These are phyloP conservation scores for Anastrepha obliqua DNA, from an alignment of 1,140 invertebrate genomes.

Conservation along the genomic window DNA sequence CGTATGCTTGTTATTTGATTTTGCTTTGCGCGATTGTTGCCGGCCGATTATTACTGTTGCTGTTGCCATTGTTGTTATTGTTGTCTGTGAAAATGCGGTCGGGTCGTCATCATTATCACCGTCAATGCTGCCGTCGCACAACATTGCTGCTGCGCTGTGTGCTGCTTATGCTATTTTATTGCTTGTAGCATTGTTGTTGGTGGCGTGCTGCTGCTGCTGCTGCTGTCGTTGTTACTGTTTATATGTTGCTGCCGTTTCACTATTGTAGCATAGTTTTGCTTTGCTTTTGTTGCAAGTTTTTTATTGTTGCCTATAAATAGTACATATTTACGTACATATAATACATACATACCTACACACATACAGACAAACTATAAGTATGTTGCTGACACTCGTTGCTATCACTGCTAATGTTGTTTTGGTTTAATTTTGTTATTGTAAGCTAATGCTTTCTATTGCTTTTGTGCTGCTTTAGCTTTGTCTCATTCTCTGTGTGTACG, in stretches of 20 bases:
- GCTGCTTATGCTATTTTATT: slow-evolving; percentile 21
- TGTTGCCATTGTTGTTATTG: slow-evolving; percentile 56
- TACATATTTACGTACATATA: not conserved
- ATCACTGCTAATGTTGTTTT: not conserved
- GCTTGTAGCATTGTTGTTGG: not conserved
- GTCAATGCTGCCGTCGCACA: not conserved
- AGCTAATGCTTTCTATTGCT: not conserved
- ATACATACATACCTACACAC: not conserved
- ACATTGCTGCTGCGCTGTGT: slow-evolving; percentile 3
- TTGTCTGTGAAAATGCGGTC: slow-evolving; percentile 37
- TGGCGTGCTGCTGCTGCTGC: not conserved
- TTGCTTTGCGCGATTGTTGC: slow-evolving; percentile 1
- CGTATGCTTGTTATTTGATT: not conserved
- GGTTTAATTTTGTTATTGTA: not conserved
- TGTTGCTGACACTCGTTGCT: not conserved
- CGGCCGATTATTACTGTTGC: slow-evolving; percentile 52
- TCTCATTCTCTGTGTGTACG: not conserved
- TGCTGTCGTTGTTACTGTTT: not conserved
- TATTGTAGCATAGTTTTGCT: not conserved
- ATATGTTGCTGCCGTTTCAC: slow-evolving; percentile 14
- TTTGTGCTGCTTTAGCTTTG: not conserved
- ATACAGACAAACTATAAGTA: not conserved
- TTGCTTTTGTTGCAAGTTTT: slow-evolving; percentile 27
- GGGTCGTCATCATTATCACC: slow-evolving; percentile 42
- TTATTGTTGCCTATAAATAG: slow-evolving; percentile 25